Base-by-base conservation (phyloP, 2,113 vertebrate species). In the Rousettus leschenaultii region DNA sequence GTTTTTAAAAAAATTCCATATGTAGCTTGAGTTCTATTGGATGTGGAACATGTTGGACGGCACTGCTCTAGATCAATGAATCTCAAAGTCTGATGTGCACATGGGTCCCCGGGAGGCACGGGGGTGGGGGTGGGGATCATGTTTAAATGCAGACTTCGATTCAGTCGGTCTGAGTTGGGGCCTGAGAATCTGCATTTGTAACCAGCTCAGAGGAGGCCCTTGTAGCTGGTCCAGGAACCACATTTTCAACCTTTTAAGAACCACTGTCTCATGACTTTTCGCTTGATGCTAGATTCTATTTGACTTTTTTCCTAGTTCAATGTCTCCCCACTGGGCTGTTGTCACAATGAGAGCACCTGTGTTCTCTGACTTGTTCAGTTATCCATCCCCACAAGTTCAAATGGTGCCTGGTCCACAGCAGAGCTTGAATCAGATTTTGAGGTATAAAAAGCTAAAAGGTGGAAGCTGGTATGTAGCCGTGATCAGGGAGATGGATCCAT, bases 101-200 rank as follows among this genome's bases (percentile, higher is more conserved):
- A 0, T 38, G 78, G 59, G 10, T 57, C 68, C 10, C 1, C 6
- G 21, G 55, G 2, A 38, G 57, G 22, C 33, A 1, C 1, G 7
- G 65, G 11, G 57, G 15, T 66, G 3, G 6, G 13, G 65, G 18
- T 12, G 22, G 59, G 22, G 18, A 16, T 26, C 51, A 68, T 26
- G 10, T 26, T 48, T 68, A 68, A 89, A 45, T 13, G 13, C 19
- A 74, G 57, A 18, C 15, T 80, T 68, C 63, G 85, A 53, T 40
- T 51, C 57, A 12, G 0, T 48, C 6, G 2, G 4, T 30, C 21
- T 51, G 19, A 13, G 38, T 33, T 38, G 13, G 51, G 38, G 24
- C 30, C 35, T 66, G 48, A 55, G 71, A 38, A 5, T 57, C 73
- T n/a, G 6, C n/a, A 21, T 80, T 30, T 73, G 15, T 73, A 7